Evolutionary conservation across 2,113 vertebrate species (phyloP).

Genomic region (Pitta sordida): DNA sequence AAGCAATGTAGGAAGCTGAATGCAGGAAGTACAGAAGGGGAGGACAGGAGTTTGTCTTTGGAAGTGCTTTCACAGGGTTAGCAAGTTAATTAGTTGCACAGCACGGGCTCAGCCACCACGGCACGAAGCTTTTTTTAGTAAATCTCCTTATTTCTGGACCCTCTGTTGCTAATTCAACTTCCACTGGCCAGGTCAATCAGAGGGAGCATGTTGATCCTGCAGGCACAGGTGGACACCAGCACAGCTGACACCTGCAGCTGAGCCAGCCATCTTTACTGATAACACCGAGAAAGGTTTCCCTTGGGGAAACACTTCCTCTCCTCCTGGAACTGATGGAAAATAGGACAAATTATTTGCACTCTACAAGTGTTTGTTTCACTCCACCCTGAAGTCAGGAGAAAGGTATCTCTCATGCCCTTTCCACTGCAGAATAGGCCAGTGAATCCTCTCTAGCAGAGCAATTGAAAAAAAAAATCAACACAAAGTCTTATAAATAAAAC

Average conservation of each 20-base stretch:
- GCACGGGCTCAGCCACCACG: background rate
- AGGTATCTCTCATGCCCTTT: background rate
- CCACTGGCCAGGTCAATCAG: background rate
- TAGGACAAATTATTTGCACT: background rate
- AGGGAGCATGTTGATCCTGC: background rate
- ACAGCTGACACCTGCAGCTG: fast-evolving
- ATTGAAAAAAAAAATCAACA: background rate
- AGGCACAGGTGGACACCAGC: background rate
- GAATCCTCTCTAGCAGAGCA: background rate
- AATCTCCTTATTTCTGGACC: constrained; percentile 5
- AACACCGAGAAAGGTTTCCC: background rate
- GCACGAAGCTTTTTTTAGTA: background rate
- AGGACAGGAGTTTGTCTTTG: background rate
- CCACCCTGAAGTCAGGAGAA: background rate
- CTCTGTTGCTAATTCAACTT: background rate
- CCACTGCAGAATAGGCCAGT: background rate
- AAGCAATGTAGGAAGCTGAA: background rate
- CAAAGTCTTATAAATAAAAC: background rate
- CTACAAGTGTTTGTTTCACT: background rate
- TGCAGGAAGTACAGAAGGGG: fast-evolving
- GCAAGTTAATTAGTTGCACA: constrained; percentile 21
- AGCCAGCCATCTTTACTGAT: background rate
- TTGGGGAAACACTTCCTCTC: background rate
- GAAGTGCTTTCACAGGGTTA: background rate
- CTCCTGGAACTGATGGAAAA: background rate